A percentile compares a stretch with the other conserved stretches of the same genome.
Evolutionary conservation across 92 coral and sea anemone species (phyloP).

Genomic region (Zoanthus sociatus): DNA sequence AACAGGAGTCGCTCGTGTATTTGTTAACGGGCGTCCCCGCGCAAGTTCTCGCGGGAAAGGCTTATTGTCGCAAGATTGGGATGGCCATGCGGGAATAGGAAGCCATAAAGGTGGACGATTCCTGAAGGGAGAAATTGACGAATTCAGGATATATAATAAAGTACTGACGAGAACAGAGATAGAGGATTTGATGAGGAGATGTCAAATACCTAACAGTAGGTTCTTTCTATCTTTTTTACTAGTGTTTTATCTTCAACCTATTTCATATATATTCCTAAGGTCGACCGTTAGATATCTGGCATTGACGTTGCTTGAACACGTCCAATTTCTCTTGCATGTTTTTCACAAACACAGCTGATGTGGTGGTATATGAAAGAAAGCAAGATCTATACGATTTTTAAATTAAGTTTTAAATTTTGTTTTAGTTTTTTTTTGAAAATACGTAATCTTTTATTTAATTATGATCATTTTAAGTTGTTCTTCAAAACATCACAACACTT

Average conservation of each 20-base stretch:
- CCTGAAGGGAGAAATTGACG: slow-evolving; percentile 85
- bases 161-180: slow-evolving; percentile 75
- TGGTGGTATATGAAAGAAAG: too few species aligned
- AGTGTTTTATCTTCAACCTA: not conserved
- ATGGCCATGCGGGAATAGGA: slow-evolving; percentile 86
- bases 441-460: too few species aligned
- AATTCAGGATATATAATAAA: slow-evolving; percentile 81
- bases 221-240: not conserved
- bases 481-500: too few species aligned
- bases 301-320: too few species aligned
- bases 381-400: too few species aligned
- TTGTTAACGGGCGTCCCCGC: slow-evolving; percentile 77
- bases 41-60: slow-evolving; percentile 87
- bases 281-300: not conserved
- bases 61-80: slow-evolving; percentile 90
- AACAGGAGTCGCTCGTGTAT: slow-evolving; percentile 80
- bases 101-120: slow-evolving; percentile 74
- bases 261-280: not conserved
- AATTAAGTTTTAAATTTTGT: too few species aligned
- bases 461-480: too few species aligned
- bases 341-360: too few species aligned
- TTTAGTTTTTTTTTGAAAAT: too few species aligned
- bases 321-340: too few species aligned
- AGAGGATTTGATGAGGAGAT: slow-evolving; percentile 58
- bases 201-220: slow-evolving; percentile 75